These are phyloP conservation scores for Cricetomys ansorgei DNA, from an alignment of 2,113 vertebrate genomes.

Conservation along the genomic window DNA sequence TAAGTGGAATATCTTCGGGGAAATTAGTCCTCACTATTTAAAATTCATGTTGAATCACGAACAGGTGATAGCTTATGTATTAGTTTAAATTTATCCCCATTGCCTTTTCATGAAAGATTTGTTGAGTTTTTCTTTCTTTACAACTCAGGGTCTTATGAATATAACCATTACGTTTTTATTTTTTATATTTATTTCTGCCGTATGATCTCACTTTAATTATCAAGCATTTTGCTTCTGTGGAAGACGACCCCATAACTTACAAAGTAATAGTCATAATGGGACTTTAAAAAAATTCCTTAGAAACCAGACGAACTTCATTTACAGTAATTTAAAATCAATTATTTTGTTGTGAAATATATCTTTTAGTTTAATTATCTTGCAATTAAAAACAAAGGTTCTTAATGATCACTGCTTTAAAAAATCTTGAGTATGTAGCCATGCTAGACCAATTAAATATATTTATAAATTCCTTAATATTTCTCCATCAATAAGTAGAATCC, in stretches of 20 bases:
- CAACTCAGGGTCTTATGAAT: constrained; percentile 27
- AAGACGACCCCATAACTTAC: constrained; percentile 55
- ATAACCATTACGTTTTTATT: constrained; percentile 39
- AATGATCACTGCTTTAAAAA: neutral
- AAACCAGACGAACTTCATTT: constrained; percentile 54
- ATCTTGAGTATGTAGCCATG: neutral
- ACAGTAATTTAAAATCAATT: constrained; percentile 66
- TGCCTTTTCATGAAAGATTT: constrained; percentile 46
- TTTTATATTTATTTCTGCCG: constrained; percentile 56
- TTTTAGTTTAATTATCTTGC: constrained; percentile 62
- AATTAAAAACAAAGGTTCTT: constrained; percentile 20
- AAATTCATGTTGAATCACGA: constrained; percentile 73
- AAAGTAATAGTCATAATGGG: constrained; percentile 55
- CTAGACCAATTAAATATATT: neutral
- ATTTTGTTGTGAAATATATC: constrained; percentile 63
- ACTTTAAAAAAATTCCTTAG: constrained; percentile 44
- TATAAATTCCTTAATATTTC: neutral
- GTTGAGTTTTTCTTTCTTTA: constrained; percentile 48
- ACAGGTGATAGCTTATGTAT: constrained; percentile 62
- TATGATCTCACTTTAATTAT: constrained; percentile 65
- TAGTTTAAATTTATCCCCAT: constrained; percentile 62
- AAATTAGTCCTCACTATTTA: constrained; percentile 67
- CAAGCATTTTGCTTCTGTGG: constrained; percentile 45
- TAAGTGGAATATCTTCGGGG: constrained; percentile 51
- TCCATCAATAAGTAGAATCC: neutral